Percentiles rank a stretch among this genome's conserved stretches.
Conservation (phyloP, 1,140 invertebrate genomes). For the Halotydeus destructor region DNA sequence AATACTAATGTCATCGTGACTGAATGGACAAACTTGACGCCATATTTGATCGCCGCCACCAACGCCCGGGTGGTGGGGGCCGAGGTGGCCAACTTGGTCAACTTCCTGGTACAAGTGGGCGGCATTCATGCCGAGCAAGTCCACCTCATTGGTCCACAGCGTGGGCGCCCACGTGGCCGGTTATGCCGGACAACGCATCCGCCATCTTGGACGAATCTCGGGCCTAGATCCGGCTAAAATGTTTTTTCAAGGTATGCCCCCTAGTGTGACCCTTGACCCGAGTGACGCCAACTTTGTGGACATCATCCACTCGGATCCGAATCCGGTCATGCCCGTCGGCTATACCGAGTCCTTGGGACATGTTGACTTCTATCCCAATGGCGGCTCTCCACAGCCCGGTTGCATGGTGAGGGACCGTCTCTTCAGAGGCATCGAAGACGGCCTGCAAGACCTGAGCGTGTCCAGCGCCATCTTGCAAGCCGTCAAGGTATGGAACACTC, state of each 20-base stretch:
- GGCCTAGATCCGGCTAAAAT: slow-evolving; percentile 75
- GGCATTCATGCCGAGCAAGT: not conserved
- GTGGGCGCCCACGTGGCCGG: slow-evolving; percentile 16
- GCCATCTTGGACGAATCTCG: slow-evolving; percentile 25
- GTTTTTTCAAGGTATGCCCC: slow-evolving; percentile 40
- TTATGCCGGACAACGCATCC: slow-evolving; percentile 17
- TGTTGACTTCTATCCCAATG: slow-evolving; percentile 51
- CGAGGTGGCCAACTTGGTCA: not conserved
- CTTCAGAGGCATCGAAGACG: not conserved
- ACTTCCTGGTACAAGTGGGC: not conserved
- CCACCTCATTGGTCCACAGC: slow-evolving; percentile 6
- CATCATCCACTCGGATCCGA: slow-evolving; percentile 56
- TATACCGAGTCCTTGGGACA: slow-evolving; percentile 38
- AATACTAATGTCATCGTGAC: not conserved
- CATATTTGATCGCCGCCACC: slow-evolving; percentile 24
- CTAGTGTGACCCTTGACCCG: slow-evolving; percentile 51
- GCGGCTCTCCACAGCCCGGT: slow-evolving; percentile 44
- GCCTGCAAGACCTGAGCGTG: not conserved
- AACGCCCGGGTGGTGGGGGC: not conserved
- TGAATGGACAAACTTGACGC: slow-evolving; percentile 25
- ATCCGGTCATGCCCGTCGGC: slow-evolving; percentile 28
- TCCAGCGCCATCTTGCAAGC: not conserved
- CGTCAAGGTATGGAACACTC: not conserved
- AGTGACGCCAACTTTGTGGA: slow-evolving; percentile 56
- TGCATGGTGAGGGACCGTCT: slow-evolving; percentile 24